phyloP scores from a whole-genome alignment of 2,888 invertebrate genomes.

The Sycophila texana region DNA sequence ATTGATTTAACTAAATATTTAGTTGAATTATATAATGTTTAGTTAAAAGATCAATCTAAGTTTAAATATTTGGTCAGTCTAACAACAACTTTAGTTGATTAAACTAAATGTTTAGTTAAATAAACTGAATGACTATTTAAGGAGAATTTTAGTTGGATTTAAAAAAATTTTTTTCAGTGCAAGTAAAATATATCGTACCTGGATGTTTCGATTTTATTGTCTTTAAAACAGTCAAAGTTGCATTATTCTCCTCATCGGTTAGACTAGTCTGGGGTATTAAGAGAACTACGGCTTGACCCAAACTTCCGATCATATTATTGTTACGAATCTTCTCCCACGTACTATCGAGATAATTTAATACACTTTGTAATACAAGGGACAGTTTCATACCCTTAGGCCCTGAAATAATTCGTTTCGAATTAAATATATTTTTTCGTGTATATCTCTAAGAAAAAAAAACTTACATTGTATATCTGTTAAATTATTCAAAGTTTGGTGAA shows the following conservation, averaged over 20 bases:
- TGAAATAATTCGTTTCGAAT: conserved; percentile 26
- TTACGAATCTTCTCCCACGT: conserved; percentile 61
- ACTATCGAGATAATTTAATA: conserved; percentile 60
- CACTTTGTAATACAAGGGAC: conserved; percentile 57
- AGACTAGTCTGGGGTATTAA: conserved; percentile 61
- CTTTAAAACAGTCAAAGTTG: conserved; percentile 57
- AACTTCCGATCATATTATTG: conserved; percentile 61
- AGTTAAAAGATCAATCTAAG: too few relatives aligned
- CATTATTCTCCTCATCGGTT: conserved; percentile 57
- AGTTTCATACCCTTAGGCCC: conserved; percentile 66
- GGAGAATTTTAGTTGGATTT: too few relatives aligned
- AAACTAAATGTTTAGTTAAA: too few relatives aligned
- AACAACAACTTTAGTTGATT: too few relatives aligned
- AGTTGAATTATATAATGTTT: too few relatives aligned
- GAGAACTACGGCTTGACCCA: conserved; percentile 66
- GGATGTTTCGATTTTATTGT: conserved; percentile 64
- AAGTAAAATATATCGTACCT: conserved; percentile 62
- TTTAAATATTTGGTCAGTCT: too few relatives aligned
- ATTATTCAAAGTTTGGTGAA: conserved; percentile 67
- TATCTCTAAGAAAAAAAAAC: conserved; percentile 29
- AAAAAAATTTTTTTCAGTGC: too few relatives aligned
- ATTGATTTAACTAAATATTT: too few relatives aligned
- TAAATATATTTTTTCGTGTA: neutral
- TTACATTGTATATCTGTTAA: conserved; percentile 62
- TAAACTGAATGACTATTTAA: too few relatives aligned